Conservation (phyloP, 2,113 vertebrate genomes). For the Sturnus vulgaris region DNA sequence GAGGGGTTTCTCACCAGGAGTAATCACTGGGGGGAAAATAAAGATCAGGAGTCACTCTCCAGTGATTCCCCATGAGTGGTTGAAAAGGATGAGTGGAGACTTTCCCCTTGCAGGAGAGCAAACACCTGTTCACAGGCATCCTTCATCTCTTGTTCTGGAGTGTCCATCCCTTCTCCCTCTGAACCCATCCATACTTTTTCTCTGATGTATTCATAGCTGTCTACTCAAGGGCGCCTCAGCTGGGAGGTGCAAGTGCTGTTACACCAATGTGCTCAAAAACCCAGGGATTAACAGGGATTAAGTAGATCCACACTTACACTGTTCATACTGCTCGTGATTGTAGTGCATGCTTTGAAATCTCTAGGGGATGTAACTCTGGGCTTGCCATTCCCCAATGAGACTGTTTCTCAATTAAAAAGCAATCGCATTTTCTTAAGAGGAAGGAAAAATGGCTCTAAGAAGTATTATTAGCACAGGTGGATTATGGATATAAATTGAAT, state of each 20-base stretch:
- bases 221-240: not conserved
- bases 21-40: not conserved
- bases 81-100: not conserved
- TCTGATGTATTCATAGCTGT: not conserved
- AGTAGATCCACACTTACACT: not conserved
- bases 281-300: not conserved
- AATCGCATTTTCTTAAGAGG: not conserved
- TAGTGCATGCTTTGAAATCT: not conserved
- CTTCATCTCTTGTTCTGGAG: not conserved
- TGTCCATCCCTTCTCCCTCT: not conserved
- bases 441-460: not conserved
- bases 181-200: rapidly evolving
- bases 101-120: not conserved
- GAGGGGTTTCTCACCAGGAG: not conserved
- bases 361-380: not conserved
- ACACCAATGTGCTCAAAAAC: not conserved
- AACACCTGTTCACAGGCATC: rapidly evolving
- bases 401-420: conserved; percentile 32
- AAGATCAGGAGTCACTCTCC: not conserved
- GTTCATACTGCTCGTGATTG: not conserved
- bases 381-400: not conserved
- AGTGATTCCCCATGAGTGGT: rapidly evolving
- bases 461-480: not conserved
- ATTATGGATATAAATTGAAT: not conserved
- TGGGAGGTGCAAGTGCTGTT: not conserved